Evolutionary conservation across 2,888 invertebrate species (phyloP).

Genomic region (Cryptops parisi): DNA sequence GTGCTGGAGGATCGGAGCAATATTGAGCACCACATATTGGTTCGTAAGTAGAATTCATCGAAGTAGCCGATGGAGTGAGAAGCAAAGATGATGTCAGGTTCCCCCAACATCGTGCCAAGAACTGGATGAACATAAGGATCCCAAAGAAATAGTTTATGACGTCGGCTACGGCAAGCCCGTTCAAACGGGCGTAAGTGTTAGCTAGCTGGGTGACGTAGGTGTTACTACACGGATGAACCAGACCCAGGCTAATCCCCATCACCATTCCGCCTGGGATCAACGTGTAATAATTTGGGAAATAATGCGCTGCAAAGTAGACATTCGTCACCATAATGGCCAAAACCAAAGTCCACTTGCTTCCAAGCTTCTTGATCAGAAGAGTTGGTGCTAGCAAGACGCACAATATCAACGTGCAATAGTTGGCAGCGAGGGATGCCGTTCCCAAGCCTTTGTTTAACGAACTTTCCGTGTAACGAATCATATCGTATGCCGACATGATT

Average conservation of each 20-base stretch:
- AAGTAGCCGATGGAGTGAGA: neutral
- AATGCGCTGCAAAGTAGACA: constrained; percentile 85
- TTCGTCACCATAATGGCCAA: constrained; percentile 83
- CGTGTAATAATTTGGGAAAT: constrained; percentile 63
- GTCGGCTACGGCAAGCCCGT: neutral
- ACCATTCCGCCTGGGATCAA: constrained; percentile 80
- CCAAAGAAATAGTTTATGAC: constrained; percentile 7
- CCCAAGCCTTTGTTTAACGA: constrained; percentile 86
- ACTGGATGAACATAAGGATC: constrained; percentile 2
- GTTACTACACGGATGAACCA: neutral
- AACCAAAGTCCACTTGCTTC: constrained; percentile 78
- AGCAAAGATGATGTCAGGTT: constrained; percentile 5
- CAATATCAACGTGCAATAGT: constrained; percentile 82
- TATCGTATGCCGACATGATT: constrained; percentile 20
- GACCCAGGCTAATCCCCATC: constrained; percentile 78
- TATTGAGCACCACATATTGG: neutral
- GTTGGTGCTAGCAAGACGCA: constrained; percentile 93
- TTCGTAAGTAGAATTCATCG: neutral
- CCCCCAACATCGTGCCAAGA: constrained; percentile 9
- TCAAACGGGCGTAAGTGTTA: neutral
- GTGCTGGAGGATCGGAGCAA: neutral
- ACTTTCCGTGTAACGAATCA: constrained; percentile 39
- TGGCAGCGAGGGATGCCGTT: constrained; percentile 72
- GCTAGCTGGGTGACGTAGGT: constrained; percentile 4
- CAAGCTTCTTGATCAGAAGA: constrained; percentile 76